Percentiles rank a stretch among this genome's conserved stretches.
These are phyloP conservation scores for Cantharis flavilabris DNA, from an alignment of 2,888 invertebrate genomes.

Conservation along the genomic window DNA sequence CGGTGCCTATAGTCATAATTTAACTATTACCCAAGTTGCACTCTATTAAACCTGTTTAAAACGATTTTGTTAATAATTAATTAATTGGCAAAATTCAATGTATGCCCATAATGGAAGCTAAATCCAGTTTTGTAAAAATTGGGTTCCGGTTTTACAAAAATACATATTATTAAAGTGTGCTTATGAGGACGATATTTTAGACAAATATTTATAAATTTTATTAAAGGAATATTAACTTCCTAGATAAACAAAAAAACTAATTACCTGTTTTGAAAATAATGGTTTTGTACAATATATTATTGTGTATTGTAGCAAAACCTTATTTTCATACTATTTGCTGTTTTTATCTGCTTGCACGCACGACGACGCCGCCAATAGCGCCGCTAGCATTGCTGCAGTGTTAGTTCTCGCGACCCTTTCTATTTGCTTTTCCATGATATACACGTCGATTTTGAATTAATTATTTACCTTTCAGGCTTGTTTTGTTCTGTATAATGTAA, in stretches of 20 bases:
- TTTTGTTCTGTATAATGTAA: constrained; percentile 28
- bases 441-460: constrained; percentile 34
- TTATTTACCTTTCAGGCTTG: constrained; percentile 37
- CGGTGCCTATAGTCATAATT: constrained; percentile 38
- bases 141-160: background rate
- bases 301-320: constrained; percentile 11
- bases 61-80: background rate
- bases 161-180: background rate
- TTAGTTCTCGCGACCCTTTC: constrained; percentile 12
- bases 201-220: background rate
- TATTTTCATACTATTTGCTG: constrained; percentile 22
- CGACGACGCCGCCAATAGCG: background rate
- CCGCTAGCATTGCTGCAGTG: background rate
- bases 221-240: background rate
- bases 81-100: too few relatives aligned
- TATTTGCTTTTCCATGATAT: constrained; percentile 31
- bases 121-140: background rate
- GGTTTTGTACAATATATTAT: background rate
- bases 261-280: background rate
- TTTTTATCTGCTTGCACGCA: constrained; percentile 21
- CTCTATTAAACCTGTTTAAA: constrained; percentile 29
- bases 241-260: background rate
- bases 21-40: constrained; percentile 42
- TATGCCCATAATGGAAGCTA: background rate
- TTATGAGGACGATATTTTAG: background rate